phyloP scores from a whole-genome alignment of 2,797 vertebrate genomes.

The Cygnus olor region DNA sequence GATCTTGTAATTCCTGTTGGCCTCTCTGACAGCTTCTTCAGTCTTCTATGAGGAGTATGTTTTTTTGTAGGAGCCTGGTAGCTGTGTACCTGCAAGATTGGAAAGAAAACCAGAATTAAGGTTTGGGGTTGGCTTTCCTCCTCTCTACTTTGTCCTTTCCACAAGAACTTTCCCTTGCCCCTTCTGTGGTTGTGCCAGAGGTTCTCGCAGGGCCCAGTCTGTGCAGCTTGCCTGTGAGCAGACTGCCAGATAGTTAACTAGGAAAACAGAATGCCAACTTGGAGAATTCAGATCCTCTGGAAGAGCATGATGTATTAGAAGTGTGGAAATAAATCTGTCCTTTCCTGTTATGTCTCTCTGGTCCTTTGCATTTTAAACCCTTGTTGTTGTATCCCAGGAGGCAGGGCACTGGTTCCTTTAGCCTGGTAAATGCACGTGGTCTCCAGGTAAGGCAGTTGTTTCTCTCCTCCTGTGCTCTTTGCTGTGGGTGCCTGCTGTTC shows the following conservation, averaged over 20 bases:
- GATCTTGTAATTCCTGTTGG: neutral
- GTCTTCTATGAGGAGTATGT: neutral
- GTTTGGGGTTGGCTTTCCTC: neutral
- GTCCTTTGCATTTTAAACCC: neutral
- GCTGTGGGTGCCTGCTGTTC: neutral
- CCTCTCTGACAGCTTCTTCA: neutral
- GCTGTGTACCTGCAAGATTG: neutral
- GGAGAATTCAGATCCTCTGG: neutral
- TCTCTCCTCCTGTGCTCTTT: neutral
- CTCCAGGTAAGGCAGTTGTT: neutral
- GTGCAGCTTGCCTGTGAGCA: neutral
- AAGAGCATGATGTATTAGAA: neutral
- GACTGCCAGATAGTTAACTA: neutral
- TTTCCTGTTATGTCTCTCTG: neutral
- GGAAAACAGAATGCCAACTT: neutral
- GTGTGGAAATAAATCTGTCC: neutral
- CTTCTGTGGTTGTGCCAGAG: neutral
- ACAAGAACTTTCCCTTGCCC: fast-evolving
- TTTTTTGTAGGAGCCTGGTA: neutral
- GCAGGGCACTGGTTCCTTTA: neutral
- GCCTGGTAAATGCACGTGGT: too few species aligned
- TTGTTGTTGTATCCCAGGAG: neutral
- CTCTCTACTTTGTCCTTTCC: fast-evolving
- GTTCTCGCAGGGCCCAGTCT: neutral
- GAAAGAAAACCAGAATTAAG: neutral